phyloP scores from a whole-genome alignment of 2,113 vertebrate species.

The Onychostoma macrolepis region DNA sequence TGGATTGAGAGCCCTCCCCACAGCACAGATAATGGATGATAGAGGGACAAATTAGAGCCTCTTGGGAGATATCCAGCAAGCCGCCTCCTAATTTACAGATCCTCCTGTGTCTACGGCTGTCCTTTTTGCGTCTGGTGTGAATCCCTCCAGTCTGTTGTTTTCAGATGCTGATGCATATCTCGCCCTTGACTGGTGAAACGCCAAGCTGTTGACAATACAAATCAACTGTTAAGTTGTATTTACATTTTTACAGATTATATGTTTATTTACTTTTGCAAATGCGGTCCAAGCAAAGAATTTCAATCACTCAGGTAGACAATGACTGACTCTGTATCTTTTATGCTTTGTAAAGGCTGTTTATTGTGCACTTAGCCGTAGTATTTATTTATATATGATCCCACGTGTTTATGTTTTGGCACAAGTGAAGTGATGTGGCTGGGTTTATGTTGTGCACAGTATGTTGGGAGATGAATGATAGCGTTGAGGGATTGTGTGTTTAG shows the following conservation, averaged over 20 bases:
- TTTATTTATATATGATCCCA: background rate
- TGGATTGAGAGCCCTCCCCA: conserved; percentile 45
- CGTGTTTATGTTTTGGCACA: conserved; percentile 30
- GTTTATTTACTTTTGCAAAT: background rate
- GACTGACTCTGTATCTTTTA: background rate
- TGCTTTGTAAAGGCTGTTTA: background rate
- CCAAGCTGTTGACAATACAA: conserved; percentile 35
- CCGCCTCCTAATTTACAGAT: conserved; percentile 48
- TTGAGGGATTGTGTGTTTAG: conserved; percentile 46
- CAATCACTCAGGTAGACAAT: background rate
- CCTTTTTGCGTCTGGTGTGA: conserved; percentile 19
- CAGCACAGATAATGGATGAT: conserved; percentile 52
- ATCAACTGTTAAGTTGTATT: conserved; percentile 33
- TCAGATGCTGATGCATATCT: conserved; percentile 22
- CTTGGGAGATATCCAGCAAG: conserved; percentile 44
- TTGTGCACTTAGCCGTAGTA: conserved; percentile 11
- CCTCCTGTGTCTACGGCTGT: background rate
- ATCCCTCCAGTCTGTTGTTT: conserved; percentile 33
- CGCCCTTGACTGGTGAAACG: background rate
- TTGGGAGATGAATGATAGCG: conserved; percentile 41
- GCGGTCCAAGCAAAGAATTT: background rate
- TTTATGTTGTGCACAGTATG: conserved; percentile 41
- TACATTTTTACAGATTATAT: background rate
- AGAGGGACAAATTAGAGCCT: conserved; percentile 50
- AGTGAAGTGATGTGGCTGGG: conserved; percentile 7